Evolutionary conservation across 1,140 invertebrate genomes (phyloP).

Genomic region (Penaeus chinensis): DNA sequence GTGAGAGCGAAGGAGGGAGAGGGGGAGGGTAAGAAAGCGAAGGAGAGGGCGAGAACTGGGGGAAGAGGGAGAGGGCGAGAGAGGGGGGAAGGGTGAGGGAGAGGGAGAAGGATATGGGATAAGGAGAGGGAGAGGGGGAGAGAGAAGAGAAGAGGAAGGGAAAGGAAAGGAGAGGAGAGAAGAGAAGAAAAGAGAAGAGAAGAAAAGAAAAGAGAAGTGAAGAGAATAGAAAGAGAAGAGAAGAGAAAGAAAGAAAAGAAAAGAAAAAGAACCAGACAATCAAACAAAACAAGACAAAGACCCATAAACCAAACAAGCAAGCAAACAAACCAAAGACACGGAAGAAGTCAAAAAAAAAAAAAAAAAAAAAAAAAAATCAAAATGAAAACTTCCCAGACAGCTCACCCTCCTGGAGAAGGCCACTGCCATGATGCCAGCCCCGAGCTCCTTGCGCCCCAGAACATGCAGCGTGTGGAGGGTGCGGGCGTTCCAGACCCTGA

Average conservation of each 20-base stretch:
- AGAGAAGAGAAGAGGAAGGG: too few relatives aligned
- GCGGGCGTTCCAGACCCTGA: slow-evolving; percentile 94
- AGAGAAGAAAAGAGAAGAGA: not conserved
- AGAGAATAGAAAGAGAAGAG: not conserved
- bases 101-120: too few relatives aligned
- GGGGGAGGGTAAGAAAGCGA: not conserved
- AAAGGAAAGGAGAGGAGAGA: not conserved
- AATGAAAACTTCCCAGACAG: not conserved
- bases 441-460: slow-evolving; percentile 91
- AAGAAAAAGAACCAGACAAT: not conserved
- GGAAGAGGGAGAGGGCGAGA: too few relatives aligned
- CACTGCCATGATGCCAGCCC: slow-evolving; percentile 87
- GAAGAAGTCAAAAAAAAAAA: too few relatives aligned
- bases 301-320: too few relatives aligned
- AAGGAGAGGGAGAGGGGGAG: too few relatives aligned
- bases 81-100: too few relatives aligned
- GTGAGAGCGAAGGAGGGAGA: not conserved
- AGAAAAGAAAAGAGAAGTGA: not conserved
- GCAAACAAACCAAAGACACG: too few relatives aligned
- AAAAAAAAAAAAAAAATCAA: not conserved
- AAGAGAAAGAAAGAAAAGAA: too few relatives aligned
- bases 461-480: slow-evolving; percentile 91
- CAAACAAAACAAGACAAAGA: too few relatives aligned
- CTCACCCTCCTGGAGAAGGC: slow-evolving; percentile 80
- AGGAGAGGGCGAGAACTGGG: too few relatives aligned